Evolutionary conservation across 2,113 vertebrate genomes (phyloP).

Genomic region (Upupa epops): DNA sequence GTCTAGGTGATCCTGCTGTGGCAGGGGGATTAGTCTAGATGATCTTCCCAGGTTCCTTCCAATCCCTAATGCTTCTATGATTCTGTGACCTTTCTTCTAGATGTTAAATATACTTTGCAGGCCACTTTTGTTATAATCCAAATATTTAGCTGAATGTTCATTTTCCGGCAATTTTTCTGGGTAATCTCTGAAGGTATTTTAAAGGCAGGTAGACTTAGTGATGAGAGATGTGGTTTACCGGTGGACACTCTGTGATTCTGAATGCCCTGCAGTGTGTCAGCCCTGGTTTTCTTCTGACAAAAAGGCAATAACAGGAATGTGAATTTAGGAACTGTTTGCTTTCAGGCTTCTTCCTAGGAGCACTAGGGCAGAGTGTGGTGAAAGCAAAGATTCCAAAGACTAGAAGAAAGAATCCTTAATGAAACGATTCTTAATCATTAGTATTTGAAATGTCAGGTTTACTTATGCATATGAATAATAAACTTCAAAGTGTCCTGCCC

Average conservation of each 20-base stretch:
- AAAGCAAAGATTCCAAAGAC: neutral
- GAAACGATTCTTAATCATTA: neutral
- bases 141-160: neutral
- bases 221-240: too few species aligned
- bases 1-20: too few species aligned
- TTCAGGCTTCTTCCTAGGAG: neutral
- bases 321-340: neutral
- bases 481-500: neutral
- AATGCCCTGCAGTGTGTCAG: neutral
- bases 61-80: too few species aligned
- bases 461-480: neutral
- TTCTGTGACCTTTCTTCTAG: neutral
- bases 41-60: too few species aligned
- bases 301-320: neutral
- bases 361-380: neutral
- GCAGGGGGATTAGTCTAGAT: too few species aligned
- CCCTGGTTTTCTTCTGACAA: neutral
- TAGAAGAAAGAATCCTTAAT: neutral
- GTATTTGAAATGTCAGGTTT: neutral
- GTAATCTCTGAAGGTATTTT: neutral
- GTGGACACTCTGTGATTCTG: too few species aligned
- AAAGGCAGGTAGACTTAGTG: too few species aligned
- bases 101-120: neutral
- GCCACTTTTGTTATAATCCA: neutral
- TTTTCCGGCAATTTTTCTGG: neutral